phyloP scores from a whole-genome alignment of 2,888 invertebrate species.

The Frankliniella intonsa region DNA sequence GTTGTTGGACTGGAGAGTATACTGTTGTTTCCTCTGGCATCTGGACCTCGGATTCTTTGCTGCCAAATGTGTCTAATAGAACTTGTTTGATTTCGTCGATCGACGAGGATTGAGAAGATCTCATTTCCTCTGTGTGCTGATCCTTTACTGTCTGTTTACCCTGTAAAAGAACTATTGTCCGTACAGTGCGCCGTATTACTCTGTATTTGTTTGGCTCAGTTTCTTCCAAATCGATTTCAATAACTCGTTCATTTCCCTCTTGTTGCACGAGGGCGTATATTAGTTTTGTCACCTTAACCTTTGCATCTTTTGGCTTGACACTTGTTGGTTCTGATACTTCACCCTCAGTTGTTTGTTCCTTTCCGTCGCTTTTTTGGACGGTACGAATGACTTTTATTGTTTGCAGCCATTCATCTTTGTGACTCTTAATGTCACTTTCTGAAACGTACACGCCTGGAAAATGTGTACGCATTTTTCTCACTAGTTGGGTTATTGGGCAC shows the following conservation, averaged over 20 bases:
- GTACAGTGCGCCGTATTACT: background rate
- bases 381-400: background rate
- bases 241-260: background rate
- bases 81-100: background rate
- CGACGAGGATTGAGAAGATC: background rate
- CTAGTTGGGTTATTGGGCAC: background rate
- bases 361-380: background rate
- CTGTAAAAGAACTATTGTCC: background rate
- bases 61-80: background rate
- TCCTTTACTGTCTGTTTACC: background rate
- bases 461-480: background rate
- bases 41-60: no score
- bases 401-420: background rate
- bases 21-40: background rate
- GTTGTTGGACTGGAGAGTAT: background rate
- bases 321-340: background rate
- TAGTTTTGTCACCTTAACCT: background rate
- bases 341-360: background rate
- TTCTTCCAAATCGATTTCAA: background rate
- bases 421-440: background rate
- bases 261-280: background rate
- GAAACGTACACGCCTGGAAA: background rate
- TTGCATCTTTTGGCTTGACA: background rate
- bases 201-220: background rate
- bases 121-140: background rate